Evolutionary conservation across 2,113 vertebrate genomes (phyloP).

Genomic region (Calyptommatus sinebrachiatus): DNA sequence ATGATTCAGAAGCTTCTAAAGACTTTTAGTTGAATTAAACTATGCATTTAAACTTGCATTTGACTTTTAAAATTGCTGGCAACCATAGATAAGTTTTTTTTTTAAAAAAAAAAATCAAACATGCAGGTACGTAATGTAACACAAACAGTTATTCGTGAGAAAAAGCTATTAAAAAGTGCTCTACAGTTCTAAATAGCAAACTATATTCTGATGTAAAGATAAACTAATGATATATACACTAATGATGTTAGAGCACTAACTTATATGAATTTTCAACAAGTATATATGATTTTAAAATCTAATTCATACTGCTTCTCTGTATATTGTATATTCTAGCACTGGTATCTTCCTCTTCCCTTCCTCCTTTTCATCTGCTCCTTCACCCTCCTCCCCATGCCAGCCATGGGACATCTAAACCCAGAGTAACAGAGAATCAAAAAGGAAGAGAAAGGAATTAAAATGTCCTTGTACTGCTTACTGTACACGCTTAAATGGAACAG

Average conservation of each 20-base stretch:
- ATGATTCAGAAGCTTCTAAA: no score
- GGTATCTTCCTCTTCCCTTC: not conserved
- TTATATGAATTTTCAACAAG: not conserved
- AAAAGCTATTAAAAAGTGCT: not conserved
- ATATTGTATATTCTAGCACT: not conserved
- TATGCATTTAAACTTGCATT: no score
- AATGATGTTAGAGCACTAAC: not conserved
- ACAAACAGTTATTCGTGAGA: not conserved
- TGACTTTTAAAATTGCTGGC: no score
- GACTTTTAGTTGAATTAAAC: no score
- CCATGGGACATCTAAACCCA: conserved; percentile 4
- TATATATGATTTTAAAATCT: not conserved
- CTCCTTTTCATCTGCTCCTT: not conserved
- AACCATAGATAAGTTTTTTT: no score
- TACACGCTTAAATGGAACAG: conserved; percentile 27
- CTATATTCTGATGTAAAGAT: not conserved
- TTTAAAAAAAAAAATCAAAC: no score
- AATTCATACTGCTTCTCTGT: not conserved
- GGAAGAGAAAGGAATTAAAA: conserved; percentile 23
- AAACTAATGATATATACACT: no score
- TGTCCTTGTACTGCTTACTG: conserved; percentile 24
- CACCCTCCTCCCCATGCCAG: not conserved
- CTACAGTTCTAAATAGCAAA: no score
- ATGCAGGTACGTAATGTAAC: no score
- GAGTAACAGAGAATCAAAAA: conserved; percentile 4